phyloP scores from a whole-genome alignment of 2,888 invertebrate genomes.

The Neria commutata region DNA sequence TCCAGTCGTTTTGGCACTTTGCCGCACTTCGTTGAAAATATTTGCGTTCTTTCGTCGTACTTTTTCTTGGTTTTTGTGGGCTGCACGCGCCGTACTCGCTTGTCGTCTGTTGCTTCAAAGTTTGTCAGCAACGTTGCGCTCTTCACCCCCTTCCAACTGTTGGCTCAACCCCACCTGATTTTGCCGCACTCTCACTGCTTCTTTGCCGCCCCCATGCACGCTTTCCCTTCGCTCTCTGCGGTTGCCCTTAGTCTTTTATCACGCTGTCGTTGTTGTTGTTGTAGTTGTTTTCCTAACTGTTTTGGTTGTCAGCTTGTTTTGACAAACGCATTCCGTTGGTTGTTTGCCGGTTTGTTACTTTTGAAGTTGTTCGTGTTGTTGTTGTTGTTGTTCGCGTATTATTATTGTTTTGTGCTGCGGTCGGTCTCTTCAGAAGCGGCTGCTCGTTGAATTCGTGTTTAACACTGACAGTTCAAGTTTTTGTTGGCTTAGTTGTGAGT shows the following conservation, averaged over 20 bases:
- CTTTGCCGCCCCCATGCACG: slow-evolving; percentile 3
- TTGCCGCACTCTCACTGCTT: background rate
- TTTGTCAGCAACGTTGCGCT: background rate
- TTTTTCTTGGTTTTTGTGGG: background rate
- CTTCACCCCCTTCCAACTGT: background rate
- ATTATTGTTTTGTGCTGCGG: slow-evolving; percentile 4
- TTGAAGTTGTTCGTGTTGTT: slow-evolving; percentile 4
- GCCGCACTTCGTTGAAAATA: no score
- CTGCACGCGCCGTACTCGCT: background rate
- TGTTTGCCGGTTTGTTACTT: slow-evolving; percentile 14
- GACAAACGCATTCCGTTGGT: slow-evolving; percentile 20
- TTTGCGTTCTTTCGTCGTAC: no score
- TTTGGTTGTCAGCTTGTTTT: slow-evolving; percentile 20
- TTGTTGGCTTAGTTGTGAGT: no score
- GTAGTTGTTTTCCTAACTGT: background rate
- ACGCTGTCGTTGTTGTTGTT: background rate
- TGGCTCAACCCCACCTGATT: background rate
- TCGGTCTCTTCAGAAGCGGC: no score
- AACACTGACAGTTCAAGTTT: no score
- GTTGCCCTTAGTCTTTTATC: slow-evolving; percentile 15
- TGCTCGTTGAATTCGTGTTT: no score
- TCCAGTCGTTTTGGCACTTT: slow-evolving; percentile 9
- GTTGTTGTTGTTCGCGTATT: slow-evolving; percentile 5
- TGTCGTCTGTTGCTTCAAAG: slow-evolving; percentile 20
- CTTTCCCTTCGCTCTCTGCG: slow-evolving; percentile 18